Percentiles rank a stretch among this genome's conserved stretches.
Evolutionary conservation across 2,113 vertebrate species (phyloP).

Genomic region (Pyxicephalus adspersus): DNA sequence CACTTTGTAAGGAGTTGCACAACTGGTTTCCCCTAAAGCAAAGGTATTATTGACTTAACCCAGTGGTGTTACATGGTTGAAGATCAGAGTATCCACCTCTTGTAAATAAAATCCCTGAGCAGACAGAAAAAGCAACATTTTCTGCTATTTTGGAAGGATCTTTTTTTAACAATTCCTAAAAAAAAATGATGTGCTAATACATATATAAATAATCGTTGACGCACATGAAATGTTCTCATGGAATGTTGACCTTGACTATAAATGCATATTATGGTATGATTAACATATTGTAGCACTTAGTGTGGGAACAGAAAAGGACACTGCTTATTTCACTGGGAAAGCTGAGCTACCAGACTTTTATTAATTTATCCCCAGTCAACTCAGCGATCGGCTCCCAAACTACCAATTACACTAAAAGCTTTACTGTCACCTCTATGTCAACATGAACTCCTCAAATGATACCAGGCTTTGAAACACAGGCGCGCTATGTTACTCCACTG

Average conservation of each 20-base stretch:
- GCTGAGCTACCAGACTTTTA: conserved; percentile 1
- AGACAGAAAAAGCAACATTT: too few relatives aligned
- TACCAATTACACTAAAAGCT: conserved; percentile 34
- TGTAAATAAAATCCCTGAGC: too few relatives aligned
- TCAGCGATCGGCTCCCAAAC: conserved; percentile 25
- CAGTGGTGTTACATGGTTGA: too few relatives aligned
- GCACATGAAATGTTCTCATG: not conserved
- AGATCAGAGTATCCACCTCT: too few relatives aligned
- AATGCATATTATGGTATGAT: not conserved
- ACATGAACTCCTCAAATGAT: conserved; percentile 14
- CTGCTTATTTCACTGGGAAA: not conserved
- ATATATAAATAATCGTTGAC: too few relatives aligned
- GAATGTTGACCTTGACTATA: not conserved
- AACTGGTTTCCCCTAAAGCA: too few relatives aligned
- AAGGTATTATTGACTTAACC: too few relatives aligned
- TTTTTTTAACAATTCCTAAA: too few relatives aligned
- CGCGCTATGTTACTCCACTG: not conserved
- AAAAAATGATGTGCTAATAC: too few relatives aligned
- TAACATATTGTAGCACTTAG: not conserved
- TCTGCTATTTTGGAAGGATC: too few relatives aligned
- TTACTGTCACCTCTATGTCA: conserved; percentile 28
- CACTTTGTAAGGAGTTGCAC: too few relatives aligned
- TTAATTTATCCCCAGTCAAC: conserved; percentile 23
- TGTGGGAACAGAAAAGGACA: conserved; percentile 1
- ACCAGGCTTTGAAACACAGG: not conserved